phyloP scores from a whole-genome alignment of 2,113 vertebrate species.

The Camarhynchus parvulus region DNA sequence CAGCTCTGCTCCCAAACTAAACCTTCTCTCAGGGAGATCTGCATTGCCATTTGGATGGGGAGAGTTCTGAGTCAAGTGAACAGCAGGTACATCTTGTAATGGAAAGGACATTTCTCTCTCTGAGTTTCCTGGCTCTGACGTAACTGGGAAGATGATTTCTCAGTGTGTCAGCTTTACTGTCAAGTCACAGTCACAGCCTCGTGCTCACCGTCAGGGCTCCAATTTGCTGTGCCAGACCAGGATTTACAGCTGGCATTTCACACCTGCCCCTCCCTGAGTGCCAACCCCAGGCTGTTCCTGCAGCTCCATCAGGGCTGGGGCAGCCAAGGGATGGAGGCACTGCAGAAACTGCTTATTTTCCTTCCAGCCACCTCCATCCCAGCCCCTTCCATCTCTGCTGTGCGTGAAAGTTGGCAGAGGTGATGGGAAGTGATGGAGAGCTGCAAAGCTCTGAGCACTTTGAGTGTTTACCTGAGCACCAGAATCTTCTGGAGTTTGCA shows the following conservation, averaged over 20 bases:
- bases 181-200: conserved; percentile 3
- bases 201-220: background rate
- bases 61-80: background rate
- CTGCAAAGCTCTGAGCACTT: background rate
- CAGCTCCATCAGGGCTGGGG: background rate
- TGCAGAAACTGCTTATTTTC: background rate
- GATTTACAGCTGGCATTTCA: background rate
- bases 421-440: background rate
- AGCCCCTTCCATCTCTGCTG: background rate
- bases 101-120: background rate
- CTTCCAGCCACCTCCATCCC: background rate
- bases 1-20: background rate
- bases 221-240: background rate
- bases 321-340: background rate
- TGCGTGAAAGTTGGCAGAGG: background rate
- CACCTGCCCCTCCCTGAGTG: background rate
- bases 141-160: background rate
- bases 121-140: conserved; percentile 24
- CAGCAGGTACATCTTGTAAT: background rate
- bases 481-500: background rate
- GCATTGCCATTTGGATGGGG: accelerated
- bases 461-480: background rate
- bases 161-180: conserved; percentile 21
- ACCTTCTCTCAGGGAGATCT: background rate
- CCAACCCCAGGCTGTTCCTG: background rate